phyloP scores from a whole-genome alignment of 2,888 invertebrate species.

The Trachelus iudaicus region DNA sequence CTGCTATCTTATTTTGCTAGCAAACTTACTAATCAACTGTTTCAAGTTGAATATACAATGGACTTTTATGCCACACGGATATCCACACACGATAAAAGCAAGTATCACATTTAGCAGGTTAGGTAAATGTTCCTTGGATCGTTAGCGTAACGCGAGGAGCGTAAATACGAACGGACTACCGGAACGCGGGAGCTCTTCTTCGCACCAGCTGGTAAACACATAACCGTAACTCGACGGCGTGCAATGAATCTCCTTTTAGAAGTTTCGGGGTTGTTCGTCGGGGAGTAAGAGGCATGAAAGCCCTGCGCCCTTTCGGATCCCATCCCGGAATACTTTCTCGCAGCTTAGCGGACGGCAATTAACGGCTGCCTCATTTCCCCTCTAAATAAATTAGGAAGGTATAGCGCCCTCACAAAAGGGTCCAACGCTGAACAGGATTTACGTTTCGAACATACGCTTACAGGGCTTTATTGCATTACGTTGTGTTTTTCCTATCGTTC shows the following conservation, averaged over 20 bases:
- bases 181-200: conserved; percentile 11
- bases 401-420: conserved; percentile 19
- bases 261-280: conserved; percentile 26
- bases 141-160: not conserved
- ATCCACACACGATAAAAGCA: not conserved
- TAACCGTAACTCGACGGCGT: conserved; percentile 31
- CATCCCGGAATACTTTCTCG: conserved; percentile 47
- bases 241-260: conserved; percentile 23
- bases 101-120: not conserved
- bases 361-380: conserved; percentile 49
- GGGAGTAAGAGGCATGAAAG: conserved; percentile 23
- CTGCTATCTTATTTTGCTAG: not conserved
- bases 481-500: conserved; percentile 46
- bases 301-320: conserved; percentile 22
- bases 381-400: conserved; percentile 43
- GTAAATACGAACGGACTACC: conserved; percentile 3
- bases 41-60: not conserved
- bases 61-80: not conserved
- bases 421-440: conserved; percentile 14
- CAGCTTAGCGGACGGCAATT: conserved; percentile 56
- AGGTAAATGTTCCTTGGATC: not conserved
- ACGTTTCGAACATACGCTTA: conserved; percentile 29
- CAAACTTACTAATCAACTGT: not conserved
- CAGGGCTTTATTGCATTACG: conserved; percentile 58
- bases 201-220: conserved; percentile 30